Evolutionary conservation across 2,888 invertebrate species (phyloP).

Genomic region (Volucella bombylans): DNA sequence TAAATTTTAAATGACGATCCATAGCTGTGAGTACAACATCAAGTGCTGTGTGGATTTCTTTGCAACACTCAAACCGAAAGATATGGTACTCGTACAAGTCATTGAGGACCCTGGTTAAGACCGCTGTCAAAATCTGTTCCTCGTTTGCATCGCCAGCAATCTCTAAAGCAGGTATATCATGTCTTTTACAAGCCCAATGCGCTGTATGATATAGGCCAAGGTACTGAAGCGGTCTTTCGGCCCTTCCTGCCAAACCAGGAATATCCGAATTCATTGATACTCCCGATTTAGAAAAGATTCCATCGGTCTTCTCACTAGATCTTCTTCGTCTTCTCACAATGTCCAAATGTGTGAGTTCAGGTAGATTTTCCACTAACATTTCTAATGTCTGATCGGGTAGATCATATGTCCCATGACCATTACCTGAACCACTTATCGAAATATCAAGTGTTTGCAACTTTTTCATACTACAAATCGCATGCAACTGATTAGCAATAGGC

Average conservation of each 20-base stretch:
- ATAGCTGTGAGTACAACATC: too few species aligned
- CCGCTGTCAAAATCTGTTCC: conserved; percentile 93
- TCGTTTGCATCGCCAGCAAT: conserved; percentile 96
- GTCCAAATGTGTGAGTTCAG: conserved; percentile 91
- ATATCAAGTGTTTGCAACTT: too few species aligned
- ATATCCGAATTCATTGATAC: conserved; percentile 85
- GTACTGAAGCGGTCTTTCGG: conserved; percentile 91
- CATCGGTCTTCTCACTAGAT: conserved; percentile 77
- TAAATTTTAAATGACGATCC: too few species aligned
- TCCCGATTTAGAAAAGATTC: conserved; percentile 73
- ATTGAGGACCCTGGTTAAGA: too few species aligned
- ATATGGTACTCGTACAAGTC: conserved; percentile 95
- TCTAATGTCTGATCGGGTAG: too few species aligned
- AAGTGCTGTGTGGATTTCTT: too few species aligned
- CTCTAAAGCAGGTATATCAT: conserved; percentile 94
- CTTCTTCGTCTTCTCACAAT: conserved; percentile 98
- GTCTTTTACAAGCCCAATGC: conserved; percentile 93
- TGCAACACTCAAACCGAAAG: conserved; percentile 92
- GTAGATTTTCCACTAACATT: too few species aligned
- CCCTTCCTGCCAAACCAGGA: conserved; percentile 91
- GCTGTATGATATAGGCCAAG: conserved; percentile 95
- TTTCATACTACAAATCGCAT: too few species aligned
- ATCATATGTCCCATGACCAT: too few species aligned
- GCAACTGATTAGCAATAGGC: too few species aligned
- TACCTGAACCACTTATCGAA: too few species aligned